phyloP scores from a whole-genome alignment of 2,113 vertebrate species.

The Thermophis baileyi region DNA sequence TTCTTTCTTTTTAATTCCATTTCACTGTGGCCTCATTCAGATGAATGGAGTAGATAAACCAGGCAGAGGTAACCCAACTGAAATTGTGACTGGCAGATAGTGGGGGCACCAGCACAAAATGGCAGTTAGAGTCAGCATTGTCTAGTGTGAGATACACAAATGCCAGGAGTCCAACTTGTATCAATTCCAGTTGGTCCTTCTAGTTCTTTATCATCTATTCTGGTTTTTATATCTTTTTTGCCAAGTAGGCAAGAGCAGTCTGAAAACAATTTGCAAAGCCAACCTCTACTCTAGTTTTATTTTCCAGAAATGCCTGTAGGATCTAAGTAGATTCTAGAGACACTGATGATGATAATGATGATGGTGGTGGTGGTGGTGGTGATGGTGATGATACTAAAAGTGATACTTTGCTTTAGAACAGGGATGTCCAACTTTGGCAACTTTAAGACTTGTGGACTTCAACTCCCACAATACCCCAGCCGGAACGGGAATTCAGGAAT shows the following conservation, averaged over 20 bases:
- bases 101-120: background rate
- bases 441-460: too few species aligned
- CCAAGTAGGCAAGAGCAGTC: background rate
- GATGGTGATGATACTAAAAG: too few species aligned
- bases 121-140: background rate
- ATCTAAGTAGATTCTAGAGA: background rate
- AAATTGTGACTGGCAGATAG: background rate
- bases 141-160: background rate
- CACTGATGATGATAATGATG: too few species aligned
- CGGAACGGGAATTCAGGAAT: too few species aligned
- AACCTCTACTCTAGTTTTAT: background rate
- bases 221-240: background rate
- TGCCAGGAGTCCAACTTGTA: background rate
- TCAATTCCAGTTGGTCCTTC: background rate
- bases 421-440: too few species aligned
- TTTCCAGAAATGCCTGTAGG: background rate
- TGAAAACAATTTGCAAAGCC: background rate
- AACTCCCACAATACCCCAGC: too few species aligned
- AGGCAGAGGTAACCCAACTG: background rate
- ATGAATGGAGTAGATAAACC: background rate
- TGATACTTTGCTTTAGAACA: background rate
- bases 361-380: too few species aligned
- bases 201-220: background rate
- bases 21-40: background rate
- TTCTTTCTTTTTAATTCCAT: background rate